phyloP scores from a whole-genome alignment of 2,113 vertebrate genomes.

The Hydropotes inermis region DNA sequence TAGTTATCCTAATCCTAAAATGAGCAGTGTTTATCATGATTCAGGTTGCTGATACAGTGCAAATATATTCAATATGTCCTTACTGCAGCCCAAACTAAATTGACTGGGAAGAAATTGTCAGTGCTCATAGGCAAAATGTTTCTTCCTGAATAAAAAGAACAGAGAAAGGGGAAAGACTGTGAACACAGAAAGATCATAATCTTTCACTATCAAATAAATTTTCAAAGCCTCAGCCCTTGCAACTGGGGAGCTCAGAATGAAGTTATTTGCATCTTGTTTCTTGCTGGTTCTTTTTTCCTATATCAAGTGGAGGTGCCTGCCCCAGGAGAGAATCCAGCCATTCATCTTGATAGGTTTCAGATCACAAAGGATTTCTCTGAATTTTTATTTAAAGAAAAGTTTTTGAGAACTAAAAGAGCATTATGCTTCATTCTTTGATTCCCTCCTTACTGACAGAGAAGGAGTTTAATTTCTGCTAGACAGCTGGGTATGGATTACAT shows the following conservation, averaged over 20 bases:
- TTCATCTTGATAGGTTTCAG: background rate
- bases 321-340: background rate
- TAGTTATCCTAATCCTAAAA: background rate
- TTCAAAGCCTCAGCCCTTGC: background rate
- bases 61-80: background rate
- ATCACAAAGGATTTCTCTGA: background rate
- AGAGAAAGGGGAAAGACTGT: background rate
- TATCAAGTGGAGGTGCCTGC: no score
- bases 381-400: background rate
- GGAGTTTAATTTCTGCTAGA: background rate
- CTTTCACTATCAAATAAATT: background rate
- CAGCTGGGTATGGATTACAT: background rate
- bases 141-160: background rate
- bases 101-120: background rate
- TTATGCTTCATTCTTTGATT: background rate
- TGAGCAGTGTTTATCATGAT: background rate
- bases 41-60: background rate
- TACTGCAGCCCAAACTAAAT: background rate
- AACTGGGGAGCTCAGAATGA: background rate
- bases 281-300: background rate
- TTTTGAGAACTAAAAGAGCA: background rate
- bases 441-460: background rate
- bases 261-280: background rate
- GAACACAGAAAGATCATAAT: background rate
- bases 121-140: background rate